Base-by-base conservation (phyloP, 2,888 invertebrate genomes). In the Caenorhabditis sinica region DNA sequence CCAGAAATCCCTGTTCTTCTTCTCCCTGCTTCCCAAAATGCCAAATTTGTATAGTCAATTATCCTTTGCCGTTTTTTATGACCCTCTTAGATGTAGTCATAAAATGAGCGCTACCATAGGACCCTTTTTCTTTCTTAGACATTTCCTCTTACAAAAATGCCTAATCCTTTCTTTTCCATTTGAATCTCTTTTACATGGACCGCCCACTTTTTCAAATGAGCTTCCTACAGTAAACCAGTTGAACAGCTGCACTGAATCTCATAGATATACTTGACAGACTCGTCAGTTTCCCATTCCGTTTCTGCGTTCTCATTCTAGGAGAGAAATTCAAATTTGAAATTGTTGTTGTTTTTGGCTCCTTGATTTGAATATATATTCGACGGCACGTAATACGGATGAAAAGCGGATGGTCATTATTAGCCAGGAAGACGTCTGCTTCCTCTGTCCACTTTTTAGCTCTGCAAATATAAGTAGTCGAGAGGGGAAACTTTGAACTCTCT, bases 381-480 rank as follows among this genome's bases (percentile, higher is more conserved):
- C 20, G 36, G n/a, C 61, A 36, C 69, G 17, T 40, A 60, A 60
- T n/a, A 72, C 33, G 53, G 25, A 61, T 49, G 23, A 36, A 15
- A 49, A 36, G 51, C 61, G 51, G 51, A 56, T 65, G 74, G 20
- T 56, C 74, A 45, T 75, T 66, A 66, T 58, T 66, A 66, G 66
- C 63, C 25, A 63, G 36, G 15, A 28, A 20, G 40, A 9, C 40
- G 20, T 17, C 30, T 33, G 17, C 30, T 30, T 13, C 25, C 13
- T 61, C 23, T 4, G 28, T 58, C 20, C n/a, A 3, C 13, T 25
- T 63, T 13, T 43, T 17, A 25, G n/a, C n/a, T 43, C 28, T 66
- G 56, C 36, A 60, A 33, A n/a, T 43, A 71, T 25, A 45, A 30
- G 40, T 20, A 65, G 53, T 45, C 23, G 1, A 5, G 4, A 5